These are phyloP conservation scores for Salmo trutta DNA, from an alignment of 2,797 vertebrate genomes.

Conservation along the genomic window DNA sequence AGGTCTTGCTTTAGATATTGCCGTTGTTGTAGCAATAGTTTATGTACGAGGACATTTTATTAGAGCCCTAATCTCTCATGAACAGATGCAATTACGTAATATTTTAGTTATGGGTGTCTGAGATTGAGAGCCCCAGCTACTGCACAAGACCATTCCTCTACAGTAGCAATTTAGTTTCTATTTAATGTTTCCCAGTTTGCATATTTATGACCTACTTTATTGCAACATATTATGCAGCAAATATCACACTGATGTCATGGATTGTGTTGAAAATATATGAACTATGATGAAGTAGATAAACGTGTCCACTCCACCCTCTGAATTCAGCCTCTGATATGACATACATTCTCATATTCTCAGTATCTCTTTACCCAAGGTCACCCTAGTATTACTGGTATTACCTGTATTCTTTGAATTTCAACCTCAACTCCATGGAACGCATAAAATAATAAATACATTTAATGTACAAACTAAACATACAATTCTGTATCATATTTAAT, in stretches of 20 bases:
- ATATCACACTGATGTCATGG: not conserved
- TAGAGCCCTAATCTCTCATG: not conserved
- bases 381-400: not conserved
- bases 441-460: not conserved
- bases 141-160: constrained; percentile 1
- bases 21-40: constrained; percentile 2
- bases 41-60: not conserved
- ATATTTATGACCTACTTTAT: not conserved
- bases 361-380: not conserved
- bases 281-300: not conserved
- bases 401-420: not conserved
- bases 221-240: constrained; percentile 1
- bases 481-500: not conserved
- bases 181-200: not conserved
- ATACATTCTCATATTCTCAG: not conserved
- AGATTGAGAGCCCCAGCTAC: not conserved
- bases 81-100: not conserved
- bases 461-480: not conserved
- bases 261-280: not conserved
- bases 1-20: not conserved
- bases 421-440: not conserved
- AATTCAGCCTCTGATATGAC: not conserved
- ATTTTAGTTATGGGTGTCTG: not conserved
- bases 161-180: not conserved
- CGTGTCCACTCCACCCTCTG: not conserved